Evolutionary conservation across 53 echinoderm and acorn worm species (phyloP).

Genomic region (Holothuria scabra): DNA sequence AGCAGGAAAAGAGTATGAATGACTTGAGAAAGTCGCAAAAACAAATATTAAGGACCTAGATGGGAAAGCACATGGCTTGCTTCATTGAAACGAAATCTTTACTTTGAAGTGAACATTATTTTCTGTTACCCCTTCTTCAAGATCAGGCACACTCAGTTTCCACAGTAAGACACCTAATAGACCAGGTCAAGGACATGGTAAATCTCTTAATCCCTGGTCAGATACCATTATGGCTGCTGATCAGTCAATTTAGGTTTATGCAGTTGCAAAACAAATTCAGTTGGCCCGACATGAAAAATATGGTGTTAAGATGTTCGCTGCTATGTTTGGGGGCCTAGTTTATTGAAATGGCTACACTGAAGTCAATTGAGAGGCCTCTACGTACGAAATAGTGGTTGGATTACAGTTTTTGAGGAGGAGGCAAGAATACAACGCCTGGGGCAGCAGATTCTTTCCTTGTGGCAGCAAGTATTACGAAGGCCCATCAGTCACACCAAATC

Average conservation of each 20-base stretch:
- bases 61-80: not conserved
- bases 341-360: constrained; percentile 50
- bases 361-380: constrained; percentile 11
- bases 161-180: constrained; percentile 25
- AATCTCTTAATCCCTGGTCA: constrained; percentile 44
- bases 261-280: constrained; percentile 48
- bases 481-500: constrained; percentile 31
- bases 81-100: not conserved
- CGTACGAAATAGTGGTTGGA: constrained; percentile 58
- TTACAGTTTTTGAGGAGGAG: constrained; percentile 25
- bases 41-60: not conserved
- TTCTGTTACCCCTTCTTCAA: not conserved
- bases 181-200: constrained; percentile 2
- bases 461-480: constrained; percentile 48
- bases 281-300: constrained; percentile 49
- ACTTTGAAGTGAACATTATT: not conserved
- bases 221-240: constrained; percentile 49
- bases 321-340: constrained; percentile 54
- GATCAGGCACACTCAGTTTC: not conserved
- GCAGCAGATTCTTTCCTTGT: constrained; percentile 47
- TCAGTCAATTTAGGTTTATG: constrained; percentile 53
- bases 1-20: not conserved
- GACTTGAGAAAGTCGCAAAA: not conserved
- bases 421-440: constrained; percentile 39
- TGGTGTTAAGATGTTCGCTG: constrained; percentile 52